Conservation (phyloP, 2,113 vertebrate species). For the Leptodactylus fuscus region DNA sequence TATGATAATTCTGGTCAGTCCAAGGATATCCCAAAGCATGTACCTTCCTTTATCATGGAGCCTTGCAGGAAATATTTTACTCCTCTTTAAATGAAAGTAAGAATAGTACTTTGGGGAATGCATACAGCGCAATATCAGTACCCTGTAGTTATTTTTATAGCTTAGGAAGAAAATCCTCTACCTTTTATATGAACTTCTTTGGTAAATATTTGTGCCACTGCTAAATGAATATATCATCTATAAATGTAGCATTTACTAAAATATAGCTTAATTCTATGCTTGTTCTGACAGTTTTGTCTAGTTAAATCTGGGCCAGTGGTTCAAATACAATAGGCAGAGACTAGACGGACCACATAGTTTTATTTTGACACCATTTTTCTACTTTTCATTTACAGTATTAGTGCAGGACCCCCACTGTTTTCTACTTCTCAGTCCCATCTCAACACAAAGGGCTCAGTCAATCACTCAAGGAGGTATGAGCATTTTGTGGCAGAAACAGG, state of each 20-base stretch:
- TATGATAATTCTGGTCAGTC: constrained; percentile 59
- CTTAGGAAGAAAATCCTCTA: constrained; percentile 64
- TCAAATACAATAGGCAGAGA: no score
- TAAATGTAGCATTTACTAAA: not conserved
- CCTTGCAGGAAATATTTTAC: constrained; percentile 78
- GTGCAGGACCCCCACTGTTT: no score
- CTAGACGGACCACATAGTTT: no score
- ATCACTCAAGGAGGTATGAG: no score
- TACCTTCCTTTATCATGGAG: constrained; percentile 67
- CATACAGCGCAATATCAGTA: constrained; percentile 64
- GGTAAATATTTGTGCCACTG: constrained; percentile 61
- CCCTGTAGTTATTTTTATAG: constrained; percentile 72
- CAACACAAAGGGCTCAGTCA: no score
- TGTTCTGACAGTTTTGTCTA: not conserved
- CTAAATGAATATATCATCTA: constrained; percentile 64
- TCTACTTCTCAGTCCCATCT: no score
- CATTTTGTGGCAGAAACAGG: no score
- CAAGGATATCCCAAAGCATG: constrained; percentile 71
- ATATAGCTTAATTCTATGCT: not conserved
- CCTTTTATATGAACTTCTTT: constrained; percentile 47
- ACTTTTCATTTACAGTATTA: no score
- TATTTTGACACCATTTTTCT: no score
- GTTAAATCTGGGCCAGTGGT: not conserved
- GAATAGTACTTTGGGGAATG: constrained; percentile 67
- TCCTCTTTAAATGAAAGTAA: constrained; percentile 67